phyloP scores from a whole-genome alignment of 2,888 invertebrate species.

The Xestia xanthographa region DNA sequence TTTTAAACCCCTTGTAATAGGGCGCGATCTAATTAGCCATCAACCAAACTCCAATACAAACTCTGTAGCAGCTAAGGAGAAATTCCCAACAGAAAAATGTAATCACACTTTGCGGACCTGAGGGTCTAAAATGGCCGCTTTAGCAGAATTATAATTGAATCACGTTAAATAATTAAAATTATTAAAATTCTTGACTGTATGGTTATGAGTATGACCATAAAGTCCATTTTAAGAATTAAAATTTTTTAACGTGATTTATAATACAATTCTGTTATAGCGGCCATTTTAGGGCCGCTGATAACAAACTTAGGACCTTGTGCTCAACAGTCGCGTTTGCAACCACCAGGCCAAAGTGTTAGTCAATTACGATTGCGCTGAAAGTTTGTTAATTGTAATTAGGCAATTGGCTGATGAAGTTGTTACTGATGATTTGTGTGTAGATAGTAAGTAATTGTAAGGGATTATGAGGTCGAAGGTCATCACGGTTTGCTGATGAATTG shows the following conservation, averaged over 20 bases:
- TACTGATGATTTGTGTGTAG: background rate
- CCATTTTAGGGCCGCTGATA: too few relatives aligned
- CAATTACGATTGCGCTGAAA: constrained; percentile 41
- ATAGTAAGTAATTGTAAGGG: constrained; percentile 21
- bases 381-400: constrained; percentile 15
- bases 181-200: too few relatives aligned
- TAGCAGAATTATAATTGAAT: too few relatives aligned
- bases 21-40: background rate
- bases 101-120: background rate
- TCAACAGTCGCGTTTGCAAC: background rate
- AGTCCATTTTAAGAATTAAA: too few relatives aligned
- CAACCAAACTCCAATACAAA: too few relatives aligned
- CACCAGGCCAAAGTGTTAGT: background rate
- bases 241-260: too few relatives aligned
- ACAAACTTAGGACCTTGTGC: background rate
- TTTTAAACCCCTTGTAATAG: background rate
- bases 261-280: too few relatives aligned
- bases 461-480: constrained; percentile 24
- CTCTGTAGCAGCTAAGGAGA: background rate
- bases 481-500: constrained; percentile 22
- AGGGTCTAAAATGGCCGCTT: too few relatives aligned
- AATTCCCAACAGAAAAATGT: background rate
- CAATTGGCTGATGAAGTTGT: constrained; percentile 34
- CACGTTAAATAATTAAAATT: too few relatives aligned
- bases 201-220: too few relatives aligned